A percentile compares a stretch with the other conserved stretches of the same genome.
These are phyloP conservation scores for Solen grandis DNA, from an alignment of 1,140 invertebrate genomes.

Conservation along the genomic window DNA sequence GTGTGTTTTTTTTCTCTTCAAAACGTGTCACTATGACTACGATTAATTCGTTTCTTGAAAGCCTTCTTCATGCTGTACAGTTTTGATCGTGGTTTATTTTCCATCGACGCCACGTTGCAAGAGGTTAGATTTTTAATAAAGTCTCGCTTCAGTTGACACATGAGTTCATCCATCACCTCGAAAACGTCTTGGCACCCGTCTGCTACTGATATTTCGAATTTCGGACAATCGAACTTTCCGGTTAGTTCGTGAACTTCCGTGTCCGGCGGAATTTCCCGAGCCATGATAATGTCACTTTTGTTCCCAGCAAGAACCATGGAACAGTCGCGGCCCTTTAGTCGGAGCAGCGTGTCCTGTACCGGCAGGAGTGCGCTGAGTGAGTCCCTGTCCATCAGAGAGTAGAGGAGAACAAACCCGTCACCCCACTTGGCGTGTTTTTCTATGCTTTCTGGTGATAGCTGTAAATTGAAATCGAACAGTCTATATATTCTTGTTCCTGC, in stretches of 20 bases:
- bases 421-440: slow-evolving; percentile 73
- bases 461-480: slow-evolving; percentile 4
- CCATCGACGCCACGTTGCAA: slow-evolving; percentile 15
- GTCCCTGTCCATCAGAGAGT: slow-evolving; percentile 66
- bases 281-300: slow-evolving; percentile 72
- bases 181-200: slow-evolving; percentile 69
- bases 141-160: slow-evolving; percentile 71
- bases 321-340: slow-evolving; percentile 58
- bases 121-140: slow-evolving; percentile 68
- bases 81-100: slow-evolving; percentile 69
- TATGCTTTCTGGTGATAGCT: slow-evolving; percentile 59
- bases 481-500: neutral
- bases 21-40: slow-evolving; percentile 75
- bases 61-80: slow-evolving; percentile 75
- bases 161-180: slow-evolving; percentile 73
- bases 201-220: slow-evolving; percentile 74
- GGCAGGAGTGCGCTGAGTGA: slow-evolving; percentile 61
- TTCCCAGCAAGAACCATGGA: slow-evolving; percentile 70
- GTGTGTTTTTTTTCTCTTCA: no score
- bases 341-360: slow-evolving; percentile 61
- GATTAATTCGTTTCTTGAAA: slow-evolving; percentile 74
- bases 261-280: slow-evolving; percentile 64
- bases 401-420: slow-evolving; percentile 72
- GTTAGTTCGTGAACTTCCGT: slow-evolving; percentile 60
- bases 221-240: slow-evolving; percentile 70